Conservation (phyloP, 30 jellyfish, hydroid and myxozoan genomes). For the Pelagia noctiluca region DNA sequence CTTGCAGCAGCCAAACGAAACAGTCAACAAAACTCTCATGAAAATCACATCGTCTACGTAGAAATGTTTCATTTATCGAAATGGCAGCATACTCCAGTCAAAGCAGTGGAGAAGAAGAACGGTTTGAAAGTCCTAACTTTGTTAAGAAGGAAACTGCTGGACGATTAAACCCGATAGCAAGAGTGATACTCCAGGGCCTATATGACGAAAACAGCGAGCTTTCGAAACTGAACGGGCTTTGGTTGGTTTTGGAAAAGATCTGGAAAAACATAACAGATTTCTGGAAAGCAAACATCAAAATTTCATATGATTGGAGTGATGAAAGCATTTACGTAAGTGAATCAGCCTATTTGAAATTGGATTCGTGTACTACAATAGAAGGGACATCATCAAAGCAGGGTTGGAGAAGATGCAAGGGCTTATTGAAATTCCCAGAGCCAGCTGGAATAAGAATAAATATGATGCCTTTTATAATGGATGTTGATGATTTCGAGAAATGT, state of each 20-base stretch:
- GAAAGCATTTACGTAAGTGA: neutral
- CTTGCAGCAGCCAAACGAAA: too few relatives aligned
- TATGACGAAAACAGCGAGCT: slow-evolving; percentile 61
- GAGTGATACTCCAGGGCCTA: slow-evolving; percentile 65
- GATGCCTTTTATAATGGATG: slow-evolving; percentile 74
- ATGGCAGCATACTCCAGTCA: too few relatives aligned
- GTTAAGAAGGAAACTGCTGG: too few relatives aligned
- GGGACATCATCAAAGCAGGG: neutral
- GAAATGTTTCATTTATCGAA: too few relatives aligned
- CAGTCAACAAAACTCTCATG: too few relatives aligned
- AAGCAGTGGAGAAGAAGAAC: too few relatives aligned
- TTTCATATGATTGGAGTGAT: neutral
- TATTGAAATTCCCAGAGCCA: slow-evolving; percentile 59
- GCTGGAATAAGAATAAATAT: slow-evolving; percentile 61
- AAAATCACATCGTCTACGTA: too few relatives aligned
- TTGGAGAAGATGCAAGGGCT: neutral
- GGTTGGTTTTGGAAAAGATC: slow-evolving; percentile 41
- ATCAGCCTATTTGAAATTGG: slow-evolving; percentile 2
- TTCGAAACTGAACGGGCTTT: slow-evolving; percentile 51
- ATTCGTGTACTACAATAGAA: neutral
- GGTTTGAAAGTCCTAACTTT: too few relatives aligned
- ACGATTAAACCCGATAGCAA: slow-evolving; percentile 46
- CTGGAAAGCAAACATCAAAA: slow-evolving; percentile 45
- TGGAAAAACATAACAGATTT: slow-evolving; percentile 42
- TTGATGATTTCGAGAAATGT: slow-evolving; percentile 13